phyloP scores from a whole-genome alignment of 1,140 invertebrate genomes.

The Anastrepha obliqua region DNA sequence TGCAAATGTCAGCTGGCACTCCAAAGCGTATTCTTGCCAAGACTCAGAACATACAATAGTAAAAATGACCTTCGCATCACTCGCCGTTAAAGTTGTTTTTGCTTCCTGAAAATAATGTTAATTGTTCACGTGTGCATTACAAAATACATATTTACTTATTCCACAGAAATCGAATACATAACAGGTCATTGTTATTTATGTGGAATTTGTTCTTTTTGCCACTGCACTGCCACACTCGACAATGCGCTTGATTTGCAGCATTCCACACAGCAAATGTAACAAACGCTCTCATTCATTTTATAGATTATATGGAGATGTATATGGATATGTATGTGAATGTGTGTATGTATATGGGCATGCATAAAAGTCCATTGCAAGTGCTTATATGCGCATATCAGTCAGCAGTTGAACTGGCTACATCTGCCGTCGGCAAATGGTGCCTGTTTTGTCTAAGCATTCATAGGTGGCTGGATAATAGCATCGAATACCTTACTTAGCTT shows the following conservation, averaged over 20 bases:
- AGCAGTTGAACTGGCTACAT: conserved; percentile 19
- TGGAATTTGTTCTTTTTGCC: not conserved
- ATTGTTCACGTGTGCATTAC: too few species aligned
- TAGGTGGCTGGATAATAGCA: not conserved
- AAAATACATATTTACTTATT: not conserved
- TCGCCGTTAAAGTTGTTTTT: too few species aligned
- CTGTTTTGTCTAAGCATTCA: not conserved
- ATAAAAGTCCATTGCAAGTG: too few species aligned
- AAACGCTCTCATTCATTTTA: too few species aligned
- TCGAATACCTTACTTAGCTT: not conserved
- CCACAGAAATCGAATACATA: not conserved
- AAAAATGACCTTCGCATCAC: too few species aligned
- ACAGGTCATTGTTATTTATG: not conserved
- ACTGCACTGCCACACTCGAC: not conserved
- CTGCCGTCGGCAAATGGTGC: not conserved
- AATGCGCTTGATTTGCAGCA: not conserved
- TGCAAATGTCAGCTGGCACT: too few species aligned
- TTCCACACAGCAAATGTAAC: not conserved
- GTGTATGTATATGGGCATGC: not conserved
- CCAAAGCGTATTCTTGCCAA: too few species aligned
- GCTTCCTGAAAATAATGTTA: too few species aligned
- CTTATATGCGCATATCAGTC: not conserved
- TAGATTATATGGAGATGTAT: too few species aligned
- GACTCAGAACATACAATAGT: too few species aligned
- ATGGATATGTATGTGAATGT: too few species aligned